These are phyloP conservation scores for Sarcophaga caerulescens DNA, from an alignment of 2,888 invertebrate species.

Conservation along the genomic window DNA sequence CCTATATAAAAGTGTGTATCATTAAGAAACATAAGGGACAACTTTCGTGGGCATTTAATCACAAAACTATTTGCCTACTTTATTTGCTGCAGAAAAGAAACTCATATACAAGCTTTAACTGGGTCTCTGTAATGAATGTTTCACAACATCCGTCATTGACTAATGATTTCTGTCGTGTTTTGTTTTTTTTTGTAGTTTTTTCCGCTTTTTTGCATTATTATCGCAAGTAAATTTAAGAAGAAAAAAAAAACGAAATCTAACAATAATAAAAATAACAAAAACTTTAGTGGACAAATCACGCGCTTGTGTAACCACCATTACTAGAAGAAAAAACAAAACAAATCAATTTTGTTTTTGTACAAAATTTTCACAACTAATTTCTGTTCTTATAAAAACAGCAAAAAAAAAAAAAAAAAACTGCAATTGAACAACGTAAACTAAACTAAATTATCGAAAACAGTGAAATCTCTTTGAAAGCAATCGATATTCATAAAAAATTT, in stretches of 20 bases:
- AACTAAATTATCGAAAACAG: background rate
- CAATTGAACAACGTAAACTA: background rate
- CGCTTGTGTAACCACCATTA: conserved; percentile 61
- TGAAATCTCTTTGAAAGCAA: background rate
- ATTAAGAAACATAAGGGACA: too few relatives aligned
- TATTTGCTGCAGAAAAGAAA: background rate
- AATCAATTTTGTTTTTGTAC: conserved; percentile 8
- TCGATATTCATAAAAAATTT: background rate
- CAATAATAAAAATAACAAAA: conserved; percentile 12
- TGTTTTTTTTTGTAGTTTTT: conserved; percentile 2
- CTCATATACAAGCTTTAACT: background rate
- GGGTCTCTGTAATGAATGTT: conserved; percentile 46
- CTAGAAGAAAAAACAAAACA: conserved; percentile 17
- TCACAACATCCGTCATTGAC: conserved; percentile 70
- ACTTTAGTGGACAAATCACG: conserved; percentile 60
- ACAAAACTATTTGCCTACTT: too few relatives aligned
- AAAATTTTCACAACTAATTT: conserved; percentile 46
- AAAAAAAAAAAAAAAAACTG: background rate
- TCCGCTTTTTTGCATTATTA: background rate
- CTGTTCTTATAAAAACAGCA: conserved; percentile 32
- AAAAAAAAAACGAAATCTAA: background rate
- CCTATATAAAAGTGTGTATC: too few relatives aligned
- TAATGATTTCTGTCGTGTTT: conserved; percentile 49
- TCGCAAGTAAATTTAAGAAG: background rate
- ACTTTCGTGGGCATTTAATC: too few relatives aligned